A percentile compares a stretch with the other conserved stretches of the same genome.
Conservation (phyloP, 1,140 invertebrate genomes). For the Linepithema humile region DNA sequence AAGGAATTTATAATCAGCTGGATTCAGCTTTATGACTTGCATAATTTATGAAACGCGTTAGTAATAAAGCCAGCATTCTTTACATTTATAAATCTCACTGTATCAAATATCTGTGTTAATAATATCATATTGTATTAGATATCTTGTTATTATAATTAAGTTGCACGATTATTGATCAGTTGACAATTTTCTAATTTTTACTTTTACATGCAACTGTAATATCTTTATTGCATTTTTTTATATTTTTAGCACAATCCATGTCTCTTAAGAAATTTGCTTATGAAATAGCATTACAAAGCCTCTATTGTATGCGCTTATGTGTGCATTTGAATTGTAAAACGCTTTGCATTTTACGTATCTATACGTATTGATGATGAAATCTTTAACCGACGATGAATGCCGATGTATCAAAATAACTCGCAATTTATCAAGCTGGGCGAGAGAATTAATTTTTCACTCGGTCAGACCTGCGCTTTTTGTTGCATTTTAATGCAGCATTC, state of each 20-base stretch:
- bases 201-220: neutral
- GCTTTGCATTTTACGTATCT: neutral
- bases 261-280: neutral
- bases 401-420: slow-evolving; percentile 22
- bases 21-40: neutral
- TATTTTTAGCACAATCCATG: neutral
- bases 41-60: neutral
- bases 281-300: neutral
- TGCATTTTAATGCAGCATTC: slow-evolving; percentile 21
- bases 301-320: no score
- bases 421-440: neutral
- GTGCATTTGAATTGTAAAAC: slow-evolving; percentile 4
- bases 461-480: neutral
- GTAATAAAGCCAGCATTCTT: neutral
- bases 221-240: neutral
- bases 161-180: neutral
- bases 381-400: neutral
- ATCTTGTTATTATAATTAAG: neutral
- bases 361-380: slow-evolving; percentile 37
- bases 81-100: neutral
- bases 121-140: no score
- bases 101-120: neutral
- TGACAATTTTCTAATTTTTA: neutral
- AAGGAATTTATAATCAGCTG: neutral
- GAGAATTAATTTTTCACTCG: slow-evolving; percentile 29